Conservation (phyloP, 1,140 invertebrate species). For the Drosophila sproati region DNA sequence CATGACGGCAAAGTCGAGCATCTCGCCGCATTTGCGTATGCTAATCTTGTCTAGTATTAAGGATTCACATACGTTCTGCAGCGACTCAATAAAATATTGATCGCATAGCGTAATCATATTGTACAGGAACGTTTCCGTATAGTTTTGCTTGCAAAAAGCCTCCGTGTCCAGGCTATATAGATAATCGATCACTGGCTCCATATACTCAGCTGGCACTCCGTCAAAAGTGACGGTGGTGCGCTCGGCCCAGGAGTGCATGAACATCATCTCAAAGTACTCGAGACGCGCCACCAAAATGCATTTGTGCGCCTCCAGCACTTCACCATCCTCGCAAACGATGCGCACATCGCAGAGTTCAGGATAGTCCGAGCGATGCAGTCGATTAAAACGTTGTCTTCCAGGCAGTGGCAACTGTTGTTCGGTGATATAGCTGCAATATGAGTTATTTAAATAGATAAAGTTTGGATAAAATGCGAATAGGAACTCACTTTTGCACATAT, state of each 20-base stretch:
- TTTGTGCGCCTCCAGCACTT: slow-evolving; percentile 88
- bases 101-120: slow-evolving; percentile 88
- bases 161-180: slow-evolving; percentile 87
- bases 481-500: slow-evolving; percentile 43
- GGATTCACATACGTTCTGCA: slow-evolving; percentile 88
- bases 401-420: slow-evolving; percentile 45
- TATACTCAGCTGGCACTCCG: slow-evolving; percentile 74
- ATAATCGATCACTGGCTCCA: slow-evolving; percentile 87
- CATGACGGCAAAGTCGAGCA: slow-evolving; percentile 87
- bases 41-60: slow-evolving; percentile 86
- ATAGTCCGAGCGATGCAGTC: slow-evolving; percentile 67
- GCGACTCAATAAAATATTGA: slow-evolving; percentile 87
- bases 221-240: slow-evolving; percentile 83
- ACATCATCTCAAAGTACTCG: slow-evolving; percentile 91
- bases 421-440: slow-evolving; percentile 30
- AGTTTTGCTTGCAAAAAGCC: slow-evolving; percentile 85
- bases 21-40: slow-evolving; percentile 88
- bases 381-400: slow-evolving; percentile 48
- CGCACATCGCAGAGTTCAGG: slow-evolving; percentile 87
- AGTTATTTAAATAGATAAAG: not conserved
- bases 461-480: no score
- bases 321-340: slow-evolving; percentile 86
- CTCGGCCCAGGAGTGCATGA: slow-evolving; percentile 88
- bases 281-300: slow-evolving; percentile 89
- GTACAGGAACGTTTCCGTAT: slow-evolving; percentile 85